Conservation (phyloP, 2,113 vertebrate genomes). For the Sterna hirundo region DNA sequence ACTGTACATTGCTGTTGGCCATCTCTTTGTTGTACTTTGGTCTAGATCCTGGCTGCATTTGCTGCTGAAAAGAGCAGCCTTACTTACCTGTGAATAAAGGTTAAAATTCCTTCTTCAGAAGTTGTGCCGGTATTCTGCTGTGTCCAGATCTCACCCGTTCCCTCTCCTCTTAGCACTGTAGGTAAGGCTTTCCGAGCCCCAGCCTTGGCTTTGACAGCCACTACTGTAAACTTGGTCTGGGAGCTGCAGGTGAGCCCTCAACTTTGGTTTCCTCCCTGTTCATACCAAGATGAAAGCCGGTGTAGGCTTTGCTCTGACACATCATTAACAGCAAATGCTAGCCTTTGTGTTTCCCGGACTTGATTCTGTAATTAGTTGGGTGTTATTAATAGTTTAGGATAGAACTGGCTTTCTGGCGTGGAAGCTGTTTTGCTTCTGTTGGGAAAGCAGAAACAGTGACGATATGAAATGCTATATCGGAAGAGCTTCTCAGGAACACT, state of each 20-base stretch:
- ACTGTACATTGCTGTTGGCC: background rate
- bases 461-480: background rate
- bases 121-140: background rate
- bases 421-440: background rate
- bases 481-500: no score
- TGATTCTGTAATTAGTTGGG: background rate
- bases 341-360: background rate
- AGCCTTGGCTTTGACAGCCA: background rate
- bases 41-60: background rate
- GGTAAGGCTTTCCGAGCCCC: rapidly evolving
- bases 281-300: rapidly evolving
- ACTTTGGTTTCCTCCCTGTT: background rate
- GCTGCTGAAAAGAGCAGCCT: background rate
- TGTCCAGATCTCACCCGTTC: background rate
- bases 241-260: background rate
- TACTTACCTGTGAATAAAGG: slow-evolving; percentile 1
- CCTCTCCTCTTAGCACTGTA: no score
- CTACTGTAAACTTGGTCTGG: no score
- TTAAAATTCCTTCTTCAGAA: background rate
- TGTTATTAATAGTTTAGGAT: background rate
- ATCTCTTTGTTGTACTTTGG: background rate
- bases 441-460: background rate
- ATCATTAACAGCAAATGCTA: no score
- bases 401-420: background rate
- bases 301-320: background rate